These are phyloP conservation scores for Brachionichthys hirsutus DNA, from an alignment of 2,113 vertebrate species.

Conservation along the genomic window DNA sequence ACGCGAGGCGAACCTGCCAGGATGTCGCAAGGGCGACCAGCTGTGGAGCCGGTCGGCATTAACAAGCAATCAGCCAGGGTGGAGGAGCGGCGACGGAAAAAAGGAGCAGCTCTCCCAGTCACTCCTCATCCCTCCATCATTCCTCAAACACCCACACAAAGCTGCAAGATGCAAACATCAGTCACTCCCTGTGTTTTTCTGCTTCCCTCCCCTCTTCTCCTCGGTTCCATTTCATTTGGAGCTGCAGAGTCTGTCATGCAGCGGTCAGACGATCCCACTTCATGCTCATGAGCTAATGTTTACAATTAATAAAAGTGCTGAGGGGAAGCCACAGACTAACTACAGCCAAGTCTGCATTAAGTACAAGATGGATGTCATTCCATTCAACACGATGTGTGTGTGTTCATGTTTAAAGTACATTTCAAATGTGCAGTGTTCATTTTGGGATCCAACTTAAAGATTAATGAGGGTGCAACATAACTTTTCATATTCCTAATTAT, in stretches of 20 bases:
- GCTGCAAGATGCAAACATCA: slow-evolving; percentile 33
- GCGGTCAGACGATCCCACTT: slow-evolving; percentile 29
- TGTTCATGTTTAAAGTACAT: neutral
- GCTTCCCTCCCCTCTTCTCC: neutral
- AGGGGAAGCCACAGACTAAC: slow-evolving; percentile 51
- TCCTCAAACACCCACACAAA: slow-evolving; percentile 57
- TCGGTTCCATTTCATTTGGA: slow-evolving; percentile 34
- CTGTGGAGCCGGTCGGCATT: slow-evolving; percentile 59
- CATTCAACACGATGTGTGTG: slow-evolving; percentile 34
- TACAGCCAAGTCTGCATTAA: slow-evolving; percentile 38
- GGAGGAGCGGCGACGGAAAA: slow-evolving; percentile 56
- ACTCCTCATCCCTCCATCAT: slow-evolving; percentile 47
- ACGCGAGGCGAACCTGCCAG: slow-evolving; percentile 57
- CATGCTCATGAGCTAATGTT: slow-evolving; percentile 63
- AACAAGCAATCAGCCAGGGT: slow-evolving; percentile 62
- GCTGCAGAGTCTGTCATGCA: slow-evolving; percentile 34
- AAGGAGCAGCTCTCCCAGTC: slow-evolving; percentile 45
- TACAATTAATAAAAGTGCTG: slow-evolving; percentile 63
- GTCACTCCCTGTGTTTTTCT: neutral
- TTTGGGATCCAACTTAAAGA: no score
- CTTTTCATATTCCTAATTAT: no score
- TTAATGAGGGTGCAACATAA: no score
- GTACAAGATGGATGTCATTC: slow-evolving; percentile 43
- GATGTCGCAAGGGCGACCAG: slow-evolving; percentile 57
- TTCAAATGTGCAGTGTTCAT: no score